Conservation (phyloP, 2,113 vertebrate species). For the Eublepharis macularius region DNA sequence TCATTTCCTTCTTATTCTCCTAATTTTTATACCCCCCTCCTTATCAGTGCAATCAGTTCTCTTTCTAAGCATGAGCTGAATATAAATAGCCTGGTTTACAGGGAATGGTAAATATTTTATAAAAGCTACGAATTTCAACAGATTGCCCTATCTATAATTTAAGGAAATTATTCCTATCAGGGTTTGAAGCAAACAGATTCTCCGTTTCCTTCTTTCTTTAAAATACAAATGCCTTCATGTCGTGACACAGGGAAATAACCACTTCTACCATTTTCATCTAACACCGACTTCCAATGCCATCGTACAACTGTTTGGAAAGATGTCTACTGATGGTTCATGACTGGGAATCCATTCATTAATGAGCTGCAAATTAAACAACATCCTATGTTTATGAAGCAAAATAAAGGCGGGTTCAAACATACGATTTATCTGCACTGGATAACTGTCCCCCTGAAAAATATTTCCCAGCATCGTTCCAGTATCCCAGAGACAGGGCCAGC, state of each 20-base stretch:
- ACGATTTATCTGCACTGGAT: not conserved
- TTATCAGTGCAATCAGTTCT: conserved; percentile 12
- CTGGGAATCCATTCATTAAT: not conserved
- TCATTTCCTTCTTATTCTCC: conserved; percentile 5
- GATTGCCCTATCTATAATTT: conserved; percentile 36
- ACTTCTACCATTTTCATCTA: conserved; percentile 5
- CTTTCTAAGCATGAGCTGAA: conserved; percentile 2
- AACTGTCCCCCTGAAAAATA: not conserved
- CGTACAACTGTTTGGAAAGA: not conserved
- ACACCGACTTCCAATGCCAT: not conserved
- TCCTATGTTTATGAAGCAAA: not conserved
- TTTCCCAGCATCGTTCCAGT: too few species aligned
- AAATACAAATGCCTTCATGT: conserved; percentile 8
- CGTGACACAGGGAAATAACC: not conserved
- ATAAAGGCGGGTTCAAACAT: not conserved
- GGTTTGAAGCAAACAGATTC: conserved; percentile 14
- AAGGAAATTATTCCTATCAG: conserved; percentile 18
- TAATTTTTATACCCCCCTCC: conserved; percentile 6
- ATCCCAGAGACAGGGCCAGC: too few species aligned
- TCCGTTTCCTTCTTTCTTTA: conserved; percentile 2
- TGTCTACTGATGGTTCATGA: not conserved
- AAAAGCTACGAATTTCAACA: conserved; percentile 23
- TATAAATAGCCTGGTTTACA: conserved; percentile 19
- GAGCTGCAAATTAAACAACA: not conserved
- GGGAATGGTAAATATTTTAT: conserved; percentile 35